Percentiles rank a stretch among this genome's conserved stretches.
These are phyloP conservation scores for Pachyseris speciosa DNA, from an alignment of 64 coral and sea anemone species.

Conservation along the genomic window DNA sequence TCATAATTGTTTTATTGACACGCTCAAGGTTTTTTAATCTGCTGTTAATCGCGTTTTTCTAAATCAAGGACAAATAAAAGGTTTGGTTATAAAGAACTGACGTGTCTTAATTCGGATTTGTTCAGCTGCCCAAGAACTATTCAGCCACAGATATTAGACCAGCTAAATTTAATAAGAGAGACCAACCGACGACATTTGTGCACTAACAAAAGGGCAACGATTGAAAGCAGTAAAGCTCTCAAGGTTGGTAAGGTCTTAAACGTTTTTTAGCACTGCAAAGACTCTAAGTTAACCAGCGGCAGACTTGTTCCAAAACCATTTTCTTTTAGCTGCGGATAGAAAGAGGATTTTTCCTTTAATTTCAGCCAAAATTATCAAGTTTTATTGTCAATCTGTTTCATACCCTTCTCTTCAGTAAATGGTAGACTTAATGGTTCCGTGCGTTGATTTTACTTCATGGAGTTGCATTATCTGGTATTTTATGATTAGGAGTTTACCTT, in stretches of 20 bases:
- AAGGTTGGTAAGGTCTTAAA: neutral
- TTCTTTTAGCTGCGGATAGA: no score
- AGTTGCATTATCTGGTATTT: no score
- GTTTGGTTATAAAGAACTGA: conserved; percentile 1
- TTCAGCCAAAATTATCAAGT: no score
- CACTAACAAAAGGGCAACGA: neutral
- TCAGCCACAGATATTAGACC: no score
- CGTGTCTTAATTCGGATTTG: neutral
- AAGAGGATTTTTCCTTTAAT: no score
- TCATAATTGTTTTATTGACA: neutral
- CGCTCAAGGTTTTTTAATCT: neutral
- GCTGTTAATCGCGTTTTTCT: neutral
- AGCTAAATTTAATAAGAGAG: conserved; percentile 20
- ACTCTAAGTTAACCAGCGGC: no score
- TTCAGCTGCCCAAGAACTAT: conserved; percentile 17
- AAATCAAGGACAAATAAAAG: conserved; percentile 18
- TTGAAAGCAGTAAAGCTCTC: neutral
- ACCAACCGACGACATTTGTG: neutral
- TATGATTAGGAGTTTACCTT: no score
- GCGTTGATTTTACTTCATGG: no score
- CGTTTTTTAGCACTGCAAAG: neutral
- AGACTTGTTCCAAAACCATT: no score
- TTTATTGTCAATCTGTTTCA: no score
- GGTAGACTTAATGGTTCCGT: no score
- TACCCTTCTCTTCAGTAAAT: no score